Evolutionary conservation across 2,113 vertebrate species (phyloP).

Genomic region (Heterochromis multidens): DNA sequence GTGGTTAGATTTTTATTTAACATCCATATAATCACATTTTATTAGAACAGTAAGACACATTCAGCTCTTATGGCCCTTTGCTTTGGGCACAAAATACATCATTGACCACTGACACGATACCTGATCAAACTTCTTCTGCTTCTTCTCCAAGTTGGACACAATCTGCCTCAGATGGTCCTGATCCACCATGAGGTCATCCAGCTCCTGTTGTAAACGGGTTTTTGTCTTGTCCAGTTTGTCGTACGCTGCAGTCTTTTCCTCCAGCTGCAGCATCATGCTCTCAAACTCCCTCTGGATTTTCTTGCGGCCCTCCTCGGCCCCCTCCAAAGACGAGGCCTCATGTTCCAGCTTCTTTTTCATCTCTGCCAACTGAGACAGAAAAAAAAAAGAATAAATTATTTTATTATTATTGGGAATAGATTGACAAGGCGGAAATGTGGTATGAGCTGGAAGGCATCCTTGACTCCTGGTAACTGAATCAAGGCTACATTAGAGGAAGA

Average conservation of each 20-base stretch:
- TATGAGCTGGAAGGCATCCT: neutral
- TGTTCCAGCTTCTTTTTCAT: constrained; percentile 93
- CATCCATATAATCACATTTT: neutral
- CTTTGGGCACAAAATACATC: neutral
- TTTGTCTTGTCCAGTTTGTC: constrained; percentile 98
- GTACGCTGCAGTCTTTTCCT: constrained; percentile 86
- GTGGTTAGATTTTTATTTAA: no score
- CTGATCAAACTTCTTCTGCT: constrained; percentile 99
- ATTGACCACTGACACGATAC: constrained; percentile 73
- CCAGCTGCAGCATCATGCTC: constrained; percentile 77
- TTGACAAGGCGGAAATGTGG: neutral
- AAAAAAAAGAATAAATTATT: neutral
- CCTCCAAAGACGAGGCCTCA: constrained; percentile 78
- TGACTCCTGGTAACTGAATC: neutral
- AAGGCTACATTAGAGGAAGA: neutral
- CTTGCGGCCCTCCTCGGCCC: constrained; percentile 84
- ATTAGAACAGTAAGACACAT: neutral
- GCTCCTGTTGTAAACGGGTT: constrained; percentile 91
- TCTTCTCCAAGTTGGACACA: constrained; percentile 90
- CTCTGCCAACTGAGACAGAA: constrained; percentile 79
- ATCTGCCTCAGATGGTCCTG: constrained; percentile 91
- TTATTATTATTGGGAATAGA: neutral
- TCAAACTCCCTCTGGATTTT: constrained; percentile 89
- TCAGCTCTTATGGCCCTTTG: neutral
- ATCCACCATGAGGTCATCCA: constrained; percentile 90